phyloP scores from a whole-genome alignment of 2,113 vertebrate species.

The Dasyprocta punctata region DNA sequence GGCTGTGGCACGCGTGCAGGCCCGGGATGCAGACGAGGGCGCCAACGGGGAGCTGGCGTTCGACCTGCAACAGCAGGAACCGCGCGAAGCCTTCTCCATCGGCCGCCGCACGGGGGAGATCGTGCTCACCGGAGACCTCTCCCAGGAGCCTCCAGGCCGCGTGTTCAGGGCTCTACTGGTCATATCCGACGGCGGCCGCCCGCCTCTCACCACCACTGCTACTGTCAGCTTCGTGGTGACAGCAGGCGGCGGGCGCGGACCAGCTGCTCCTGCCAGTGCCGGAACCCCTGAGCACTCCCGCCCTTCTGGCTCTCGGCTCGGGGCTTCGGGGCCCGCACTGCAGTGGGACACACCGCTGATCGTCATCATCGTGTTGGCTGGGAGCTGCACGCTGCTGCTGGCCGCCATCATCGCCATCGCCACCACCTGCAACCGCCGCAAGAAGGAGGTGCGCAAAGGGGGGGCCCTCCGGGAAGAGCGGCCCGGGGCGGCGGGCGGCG shows the following conservation, averaged over 20 bases:
- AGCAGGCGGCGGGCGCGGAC: constrained; percentile 85
- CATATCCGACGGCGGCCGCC: constrained; percentile 92
- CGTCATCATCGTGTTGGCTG: constrained; percentile 94
- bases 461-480: constrained; percentile 84
- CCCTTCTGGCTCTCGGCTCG: constrained; percentile 71
- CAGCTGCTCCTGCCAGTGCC: constrained; percentile 15
- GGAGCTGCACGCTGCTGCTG: constrained; percentile 95
- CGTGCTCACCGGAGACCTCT: constrained; percentile 90
- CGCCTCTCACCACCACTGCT: constrained; percentile 91
- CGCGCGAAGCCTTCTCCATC: constrained; percentile 90
- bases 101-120: constrained; percentile 93
- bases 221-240: constrained; percentile 92
- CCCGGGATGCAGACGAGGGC: constrained; percentile 94
- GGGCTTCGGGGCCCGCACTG: constrained; percentile 84
- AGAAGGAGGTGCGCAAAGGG: constrained; percentile 88
- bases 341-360: constrained; percentile 95
- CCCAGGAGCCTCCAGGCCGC: constrained; percentile 90
- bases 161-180: constrained; percentile 90
- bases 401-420: constrained; percentile 96
- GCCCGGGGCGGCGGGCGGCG: constrained; percentile 88
- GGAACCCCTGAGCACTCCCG: constrained; percentile 66
- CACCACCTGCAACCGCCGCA: constrained; percentile 94
- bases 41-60: constrained; percentile 93
- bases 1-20: constrained; percentile 92
- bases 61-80: constrained; percentile 88